A percentile compares a stretch with the other conserved stretches of the same genome.
These are phyloP conservation scores for Semnornis frantzii DNA, from an alignment of 2,113 vertebrate species.

Conservation along the genomic window DNA sequence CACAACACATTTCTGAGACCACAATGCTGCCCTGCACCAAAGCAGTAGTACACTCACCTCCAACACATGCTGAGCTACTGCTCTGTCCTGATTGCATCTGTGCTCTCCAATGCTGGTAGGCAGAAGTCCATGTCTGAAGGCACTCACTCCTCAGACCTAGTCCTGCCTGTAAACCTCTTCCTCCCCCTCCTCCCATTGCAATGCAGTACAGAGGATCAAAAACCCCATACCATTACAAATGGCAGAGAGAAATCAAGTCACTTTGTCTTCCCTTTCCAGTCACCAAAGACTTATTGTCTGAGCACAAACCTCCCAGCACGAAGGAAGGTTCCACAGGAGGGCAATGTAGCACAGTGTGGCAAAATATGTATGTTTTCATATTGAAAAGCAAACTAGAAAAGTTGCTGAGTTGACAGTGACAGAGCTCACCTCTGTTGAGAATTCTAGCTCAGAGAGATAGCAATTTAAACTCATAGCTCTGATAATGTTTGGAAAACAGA, in stretches of 20 bases:
- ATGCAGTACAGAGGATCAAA: background rate
- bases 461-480: background rate
- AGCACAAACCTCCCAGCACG: background rate
- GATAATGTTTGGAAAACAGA: background rate
- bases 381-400: constrained; percentile 2
- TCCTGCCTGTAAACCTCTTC: background rate
- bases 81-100: background rate
- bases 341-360: background rate
- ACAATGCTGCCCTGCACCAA: accelerated
- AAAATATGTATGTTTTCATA: constrained; percentile 10
- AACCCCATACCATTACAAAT: background rate
- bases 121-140: background rate
- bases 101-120: background rate
- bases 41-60: background rate
- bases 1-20: background rate
- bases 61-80: background rate
- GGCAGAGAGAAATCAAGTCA: background rate
- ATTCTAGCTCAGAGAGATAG: background rate
- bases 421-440: background rate
- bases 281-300: background rate
- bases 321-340: background rate
- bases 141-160: background rate
- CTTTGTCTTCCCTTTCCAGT: background rate
- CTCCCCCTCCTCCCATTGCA: background rate
- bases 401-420: background rate